phyloP scores from a whole-genome alignment of 2,888 invertebrate genomes.

The Theodoxus fluviatilis region DNA sequence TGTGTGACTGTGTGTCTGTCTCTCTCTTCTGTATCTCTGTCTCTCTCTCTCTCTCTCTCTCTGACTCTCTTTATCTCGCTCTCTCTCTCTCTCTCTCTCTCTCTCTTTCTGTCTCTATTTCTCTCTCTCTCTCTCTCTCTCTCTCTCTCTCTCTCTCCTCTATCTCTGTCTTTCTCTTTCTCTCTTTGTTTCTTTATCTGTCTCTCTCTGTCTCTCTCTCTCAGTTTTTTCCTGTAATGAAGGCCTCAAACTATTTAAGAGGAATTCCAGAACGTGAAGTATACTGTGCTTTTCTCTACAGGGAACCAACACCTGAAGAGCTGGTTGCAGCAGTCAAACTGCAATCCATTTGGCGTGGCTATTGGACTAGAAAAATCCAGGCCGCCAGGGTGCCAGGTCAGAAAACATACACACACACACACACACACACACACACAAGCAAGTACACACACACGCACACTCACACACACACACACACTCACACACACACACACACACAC shows the following conservation, averaged over 20 bases:
- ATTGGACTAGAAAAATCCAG: constrained; percentile 56
- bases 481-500: too few relatives aligned
- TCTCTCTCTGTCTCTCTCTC: not conserved
- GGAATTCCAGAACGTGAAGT: constrained; percentile 8
- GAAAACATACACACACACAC: too few relatives aligned
- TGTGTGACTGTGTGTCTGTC: too few relatives aligned
- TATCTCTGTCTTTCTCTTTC: not conserved
- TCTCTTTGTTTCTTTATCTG: too few relatives aligned
- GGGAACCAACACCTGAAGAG: constrained; percentile 58
- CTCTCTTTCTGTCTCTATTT: constrained; percentile 23
- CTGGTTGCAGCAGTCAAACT: constrained; percentile 59
- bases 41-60: too few relatives aligned
- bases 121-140: not conserved
- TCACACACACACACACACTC: too few relatives aligned
- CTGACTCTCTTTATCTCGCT: too few relatives aligned
- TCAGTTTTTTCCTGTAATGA: too few relatives aligned
- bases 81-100: constrained; percentile 19
- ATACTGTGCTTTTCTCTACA: constrained; percentile 34
- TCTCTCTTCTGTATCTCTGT: too few relatives aligned
- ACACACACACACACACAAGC: too few relatives aligned
- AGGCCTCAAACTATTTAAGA: too few relatives aligned
- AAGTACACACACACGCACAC: too few relatives aligned
- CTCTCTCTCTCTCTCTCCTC: constrained; percentile 19
- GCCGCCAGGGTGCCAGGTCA: constrained; percentile 56
- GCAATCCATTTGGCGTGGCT: constrained; percentile 61